Evolutionary conservation across 2,888 invertebrate genomes (phyloP), one percentile per base, ranked within the genome.

Genomic region (Ichneumoninae sp.): DNA sequence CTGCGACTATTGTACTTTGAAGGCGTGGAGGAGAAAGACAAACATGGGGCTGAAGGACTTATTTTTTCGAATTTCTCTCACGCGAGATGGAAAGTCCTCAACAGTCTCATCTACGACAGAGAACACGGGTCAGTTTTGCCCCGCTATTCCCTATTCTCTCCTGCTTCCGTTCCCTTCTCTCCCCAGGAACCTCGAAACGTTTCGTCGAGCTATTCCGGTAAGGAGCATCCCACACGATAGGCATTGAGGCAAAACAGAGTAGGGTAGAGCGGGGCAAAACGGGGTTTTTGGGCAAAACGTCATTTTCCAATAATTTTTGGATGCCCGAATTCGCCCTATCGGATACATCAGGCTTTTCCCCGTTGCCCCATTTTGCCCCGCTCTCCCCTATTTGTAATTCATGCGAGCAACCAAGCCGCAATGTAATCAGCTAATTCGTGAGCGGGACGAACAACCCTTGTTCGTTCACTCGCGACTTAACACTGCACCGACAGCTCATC

Each of bases 351-450:
- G 22, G 22, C 22, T 22, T 22, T 22, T 22, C 22, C 22, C 22
- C 22, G 22, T 22, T 22, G 22, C 22, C 22, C 22, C 22, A 22
- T 22, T 22, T 22, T 22, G 22, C 22, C 22, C 22, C 22, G 22
- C 22, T 22, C 22, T 22, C 22, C 22, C 22, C 22, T 22, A 78
- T 86, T n/a, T 50, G 69, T 65, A 71, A 83, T 69, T 76, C 78
- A 7, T 80, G 75, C 10, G 10, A 75, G 26, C 54, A 44, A 0
- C 44, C 44, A 44, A 3, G 16, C 3, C 44, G 44, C 87, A 75
- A 85, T 87, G 78, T 88, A 81, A 87, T 88, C 80, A 77, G 85
- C 80, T 73, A 83, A 85, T 86, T 87, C 87, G 81, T 81, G 40
- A 44, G 7, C 33, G 13, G 30, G 40, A 4, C 66, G 26, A 30